These are phyloP conservation scores for Xiphophorus birchmanni DNA, from an alignment of 2,797 vertebrate genomes.

Conservation along the genomic window DNA sequence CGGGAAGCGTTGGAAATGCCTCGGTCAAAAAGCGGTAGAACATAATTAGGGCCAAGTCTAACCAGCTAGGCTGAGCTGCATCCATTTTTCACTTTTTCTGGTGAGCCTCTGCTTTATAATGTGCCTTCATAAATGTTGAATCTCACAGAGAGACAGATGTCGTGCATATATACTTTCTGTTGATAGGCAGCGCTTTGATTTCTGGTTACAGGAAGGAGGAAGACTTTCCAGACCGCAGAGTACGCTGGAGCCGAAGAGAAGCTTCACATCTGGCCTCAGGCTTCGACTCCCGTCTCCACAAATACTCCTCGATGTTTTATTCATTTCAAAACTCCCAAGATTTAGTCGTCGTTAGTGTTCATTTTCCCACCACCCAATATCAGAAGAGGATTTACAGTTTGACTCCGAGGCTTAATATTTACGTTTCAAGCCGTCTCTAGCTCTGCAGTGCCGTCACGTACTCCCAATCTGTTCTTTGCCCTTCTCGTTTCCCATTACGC, in stretches of 20 bases:
- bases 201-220: conserved; percentile 3
- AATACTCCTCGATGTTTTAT: neutral
- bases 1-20: neutral
- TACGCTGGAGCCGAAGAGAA: neutral
- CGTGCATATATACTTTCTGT: neutral
- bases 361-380: neutral
- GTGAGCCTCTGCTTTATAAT: neutral
- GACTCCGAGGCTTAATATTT: conserved; percentile 1
- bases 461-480: conserved; percentile 14
- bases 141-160: neutral
- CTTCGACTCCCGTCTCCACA: conserved; percentile 1
- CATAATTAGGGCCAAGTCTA: neutral
- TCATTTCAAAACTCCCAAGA: neutral
- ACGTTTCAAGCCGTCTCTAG: neutral
- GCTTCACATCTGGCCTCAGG: conserved; percentile 9
- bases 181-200: conserved; percentile 6
- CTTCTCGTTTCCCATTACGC: conserved; percentile 19
- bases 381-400: neutral
- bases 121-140: neutral
- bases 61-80: neutral
- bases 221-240: conserved; percentile 4
- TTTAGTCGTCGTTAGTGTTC: neutral
- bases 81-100: neutral
- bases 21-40: neutral
- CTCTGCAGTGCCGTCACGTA: conserved; percentile 5